A percentile compares a stretch with the other conserved stretches of the same genome.
phyloP scores from a whole-genome alignment of 1,140 invertebrate genomes.

The Zaprionus nigranus region DNA sequence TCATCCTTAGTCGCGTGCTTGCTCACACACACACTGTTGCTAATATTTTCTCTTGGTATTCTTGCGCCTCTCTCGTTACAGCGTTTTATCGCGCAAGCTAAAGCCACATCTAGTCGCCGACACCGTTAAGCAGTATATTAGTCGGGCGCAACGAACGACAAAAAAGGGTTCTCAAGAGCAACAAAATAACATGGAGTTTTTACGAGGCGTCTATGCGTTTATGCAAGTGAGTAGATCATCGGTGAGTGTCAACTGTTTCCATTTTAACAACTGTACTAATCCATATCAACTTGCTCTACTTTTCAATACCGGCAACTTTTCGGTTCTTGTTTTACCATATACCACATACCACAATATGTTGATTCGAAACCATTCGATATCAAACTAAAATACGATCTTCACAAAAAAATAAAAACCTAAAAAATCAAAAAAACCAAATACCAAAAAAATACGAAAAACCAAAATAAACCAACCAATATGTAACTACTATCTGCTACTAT shows the following conservation, averaged over 20 bases:
- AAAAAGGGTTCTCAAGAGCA: constrained; percentile 82
- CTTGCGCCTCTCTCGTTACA: constrained; percentile 26
- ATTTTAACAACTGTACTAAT: constrained; percentile 84
- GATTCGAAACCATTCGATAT: constrained; percentile 56
- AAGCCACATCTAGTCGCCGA: constrained; percentile 84
- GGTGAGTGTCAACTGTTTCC: constrained; percentile 84
- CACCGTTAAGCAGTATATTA: constrained; percentile 84
- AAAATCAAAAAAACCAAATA: constrained; percentile 37
- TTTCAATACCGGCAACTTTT: constrained; percentile 73
- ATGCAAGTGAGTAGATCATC: constrained; percentile 85
- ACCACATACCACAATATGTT: constrained; percentile 58
- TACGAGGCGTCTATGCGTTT: constrained; percentile 85
- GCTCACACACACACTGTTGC: constrained; percentile 1
- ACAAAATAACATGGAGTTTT: constrained; percentile 85
- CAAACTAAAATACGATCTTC: constrained; percentile 25
- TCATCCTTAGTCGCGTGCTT: neutral
- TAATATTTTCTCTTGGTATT: neutral
- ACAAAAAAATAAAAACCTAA: constrained; percentile 37
- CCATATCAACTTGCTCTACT: constrained; percentile 84
- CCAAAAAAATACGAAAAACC: constrained; percentile 47
- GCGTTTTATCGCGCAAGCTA: constrained; percentile 81
- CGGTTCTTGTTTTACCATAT: constrained; percentile 75
- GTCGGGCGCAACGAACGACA: constrained; percentile 82
- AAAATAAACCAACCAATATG: constrained; percentile 47
- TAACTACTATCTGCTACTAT: constrained; percentile 75